phyloP scores from a whole-genome alignment of 2,797 vertebrate genomes.

The Epinephelus awoara region DNA sequence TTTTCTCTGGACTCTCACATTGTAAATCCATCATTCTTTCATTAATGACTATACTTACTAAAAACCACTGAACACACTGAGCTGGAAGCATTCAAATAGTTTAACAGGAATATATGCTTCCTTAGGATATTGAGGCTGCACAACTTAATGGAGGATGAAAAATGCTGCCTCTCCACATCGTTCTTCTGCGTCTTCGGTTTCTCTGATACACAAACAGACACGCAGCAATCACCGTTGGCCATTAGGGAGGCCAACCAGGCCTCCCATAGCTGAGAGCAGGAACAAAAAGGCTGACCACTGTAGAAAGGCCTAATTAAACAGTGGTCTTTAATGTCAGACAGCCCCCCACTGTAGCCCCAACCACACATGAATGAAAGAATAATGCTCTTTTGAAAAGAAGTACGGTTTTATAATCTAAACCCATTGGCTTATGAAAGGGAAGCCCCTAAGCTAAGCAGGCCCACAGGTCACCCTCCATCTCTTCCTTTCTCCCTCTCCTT shows the following conservation, averaged over 20 bases:
- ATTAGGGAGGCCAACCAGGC: conserved; percentile 41
- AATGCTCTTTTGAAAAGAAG: conserved; percentile 74
- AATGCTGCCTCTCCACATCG: not conserved
- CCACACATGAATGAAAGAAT: conserved; percentile 75
- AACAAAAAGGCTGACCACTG: conserved; percentile 73
- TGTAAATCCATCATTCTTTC: conserved; percentile 12
- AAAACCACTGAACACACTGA: not conserved
- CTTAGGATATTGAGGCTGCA: not conserved
- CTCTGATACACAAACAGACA: conserved; percentile 33
- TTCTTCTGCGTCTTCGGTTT: conserved; percentile 4
- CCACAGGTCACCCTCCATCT: conserved; percentile 71
- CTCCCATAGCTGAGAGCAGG: conserved; percentile 42
- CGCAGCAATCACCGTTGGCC: conserved; percentile 13
- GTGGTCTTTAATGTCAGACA: conserved; percentile 67
- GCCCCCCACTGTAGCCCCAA: conserved; percentile 49
- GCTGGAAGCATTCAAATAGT: not conserved
- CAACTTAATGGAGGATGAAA: not conserved
- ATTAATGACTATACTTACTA: conserved; percentile 2
- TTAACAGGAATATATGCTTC: not conserved
- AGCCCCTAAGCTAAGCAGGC: conserved; percentile 67
- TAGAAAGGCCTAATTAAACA: conserved; percentile 79
- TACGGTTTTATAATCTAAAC: conserved; percentile 75
- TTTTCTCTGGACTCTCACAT: conserved; percentile 24
- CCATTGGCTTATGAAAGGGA: conserved; percentile 75
- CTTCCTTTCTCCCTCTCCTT: conserved; percentile 46